These are phyloP conservation scores for Takifugu flavidus DNA, from an alignment of 2,113 vertebrate genomes.

Conservation along the genomic window DNA sequence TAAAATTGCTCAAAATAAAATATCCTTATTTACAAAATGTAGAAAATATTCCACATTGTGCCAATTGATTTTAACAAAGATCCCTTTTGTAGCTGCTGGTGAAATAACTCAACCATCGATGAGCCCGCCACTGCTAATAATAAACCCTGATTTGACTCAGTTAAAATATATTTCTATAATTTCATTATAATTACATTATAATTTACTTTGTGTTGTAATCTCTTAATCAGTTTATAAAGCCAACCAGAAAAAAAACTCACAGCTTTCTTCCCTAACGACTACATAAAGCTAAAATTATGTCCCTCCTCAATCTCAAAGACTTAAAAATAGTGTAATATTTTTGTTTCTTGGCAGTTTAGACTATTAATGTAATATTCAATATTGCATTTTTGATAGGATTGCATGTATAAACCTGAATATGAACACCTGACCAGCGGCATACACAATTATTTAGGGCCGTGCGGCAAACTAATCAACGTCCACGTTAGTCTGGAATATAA, in stretches of 20 bases:
- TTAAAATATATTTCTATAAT: neutral
- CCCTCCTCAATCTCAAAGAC: slow-evolving; percentile 57
- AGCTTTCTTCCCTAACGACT: slow-evolving; percentile 34
- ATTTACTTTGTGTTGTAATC: slow-evolving; percentile 25
- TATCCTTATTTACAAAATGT: slow-evolving; percentile 66
- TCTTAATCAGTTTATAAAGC: slow-evolving; percentile 33
- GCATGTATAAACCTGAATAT: slow-evolving; percentile 44
- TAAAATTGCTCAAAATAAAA: slow-evolving; percentile 66
- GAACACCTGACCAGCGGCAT: slow-evolving; percentile 34
- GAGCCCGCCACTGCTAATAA: slow-evolving; percentile 34
- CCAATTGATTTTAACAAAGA: slow-evolving; percentile 50
- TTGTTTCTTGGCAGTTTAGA: slow-evolving; percentile 42
- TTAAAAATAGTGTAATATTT: slow-evolving; percentile 7
- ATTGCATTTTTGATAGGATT: slow-evolving; percentile 54
- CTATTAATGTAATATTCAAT: slow-evolving; percentile 49
- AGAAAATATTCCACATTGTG: slow-evolving; percentile 63
- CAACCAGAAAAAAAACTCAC: slow-evolving; percentile 44
- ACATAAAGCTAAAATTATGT: slow-evolving; percentile 51
- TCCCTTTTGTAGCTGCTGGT: slow-evolving; percentile 66
- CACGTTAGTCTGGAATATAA: slow-evolving; percentile 30
- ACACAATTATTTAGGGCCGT: slow-evolving; percentile 25
- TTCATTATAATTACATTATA: neutral
- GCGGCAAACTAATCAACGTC: slow-evolving; percentile 31
- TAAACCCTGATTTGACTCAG: slow-evolving; percentile 66
- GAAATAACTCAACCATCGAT: slow-evolving; percentile 41